Conservation (phyloP, 2,888 invertebrate species). For the Sphaerophoria rueppellii region DNA sequence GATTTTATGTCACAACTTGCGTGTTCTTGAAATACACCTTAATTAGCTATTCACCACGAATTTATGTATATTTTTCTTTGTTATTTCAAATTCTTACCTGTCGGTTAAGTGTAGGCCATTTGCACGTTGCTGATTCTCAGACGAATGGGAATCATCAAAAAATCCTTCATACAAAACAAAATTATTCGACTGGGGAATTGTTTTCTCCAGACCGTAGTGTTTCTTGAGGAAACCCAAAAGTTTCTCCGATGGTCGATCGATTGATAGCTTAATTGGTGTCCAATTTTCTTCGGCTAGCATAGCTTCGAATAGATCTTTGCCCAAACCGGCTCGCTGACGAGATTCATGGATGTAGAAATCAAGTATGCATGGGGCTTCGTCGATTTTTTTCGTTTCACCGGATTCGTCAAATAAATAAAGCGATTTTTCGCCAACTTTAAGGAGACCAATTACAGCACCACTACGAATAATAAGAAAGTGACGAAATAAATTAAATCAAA, state of each 20-base stretch:
- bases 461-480: slow-evolving; percentile 82
- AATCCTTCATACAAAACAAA: slow-evolving; percentile 93
- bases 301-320: slow-evolving; percentile 91
- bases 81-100: slow-evolving; percentile 77
- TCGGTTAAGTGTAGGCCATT: slow-evolving; percentile 79
- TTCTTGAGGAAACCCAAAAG: slow-evolving; percentile 92
- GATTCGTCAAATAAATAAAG: slow-evolving; percentile 91
- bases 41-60: slow-evolving; percentile 1
- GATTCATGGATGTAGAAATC: slow-evolving; percentile 96
- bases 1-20: slow-evolving; percentile 27
- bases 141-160: slow-evolving; percentile 83
- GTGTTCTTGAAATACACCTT: slow-evolving; percentile 29
- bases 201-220: slow-evolving; percentile 87
- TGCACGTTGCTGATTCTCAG: slow-evolving; percentile 75
- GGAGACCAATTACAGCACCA: slow-evolving; percentile 90
- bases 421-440: slow-evolving; percentile 95
- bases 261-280: slow-evolving; percentile 89
- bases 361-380: slow-evolving; percentile 92
- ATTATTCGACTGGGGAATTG: slow-evolving; percentile 93
- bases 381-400: slow-evolving; percentile 89
- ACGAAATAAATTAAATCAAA: slow-evolving; percentile 1
- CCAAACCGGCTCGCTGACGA: slow-evolving; percentile 92
- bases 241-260: slow-evolving; percentile 96
- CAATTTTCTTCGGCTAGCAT: slow-evolving; percentile 91
- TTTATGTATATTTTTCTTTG: neutral